Evolutionary conservation across 2,888 invertebrate species (phyloP), one percentile per base, ranked within the genome.

Genomic region (Caenorhabditis sp.): DNA sequence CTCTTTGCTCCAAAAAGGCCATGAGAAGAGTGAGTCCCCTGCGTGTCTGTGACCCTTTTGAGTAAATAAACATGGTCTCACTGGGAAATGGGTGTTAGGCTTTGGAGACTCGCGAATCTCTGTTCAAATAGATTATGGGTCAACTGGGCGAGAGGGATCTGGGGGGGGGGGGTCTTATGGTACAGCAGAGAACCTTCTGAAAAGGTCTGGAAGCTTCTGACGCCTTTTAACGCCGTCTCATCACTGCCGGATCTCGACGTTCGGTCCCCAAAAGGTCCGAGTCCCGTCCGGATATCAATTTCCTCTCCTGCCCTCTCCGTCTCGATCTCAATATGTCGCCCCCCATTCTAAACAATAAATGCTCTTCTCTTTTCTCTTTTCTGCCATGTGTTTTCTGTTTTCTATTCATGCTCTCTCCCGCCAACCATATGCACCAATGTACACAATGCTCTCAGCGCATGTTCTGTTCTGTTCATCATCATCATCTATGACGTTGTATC

Each of bases 31-130:
- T 5, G 6, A 7, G 43, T 5, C n/a, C 30, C 7, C 48, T 46
- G 24, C 15, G 11, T 9, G 46, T 46, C 24, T 15, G 27, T 52
- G 50, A 68, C 68, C 59, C 39, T 30, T 56, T 68, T 70, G 35
- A 58, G 66, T 68, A 68, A 68, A 68, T 68, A 68, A 68, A 68
- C 66, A 68, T 37, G 65, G 41, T n/a, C n/a, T n/a, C n/a, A n/a
- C n/a, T n/a, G n/a, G n/a, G n/a, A n/a, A n/a, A n/a, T n/a, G n/a
- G n/a, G n/a, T 50, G 58, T 56, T 41, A 50, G 58, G 24, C 39
- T 39, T 39, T 17, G 5, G 17, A 4, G 20, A 43, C 17, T 11
- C 20, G 3, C 22, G 13, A 45, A 53, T 48, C 30, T 43, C 50
- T 68, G 39, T 55, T 68, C 66, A 68, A 68, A 65, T 37, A 65